phyloP scores from a whole-genome alignment of 2,113 vertebrate genomes.

The Bostrychus sinensis region DNA sequence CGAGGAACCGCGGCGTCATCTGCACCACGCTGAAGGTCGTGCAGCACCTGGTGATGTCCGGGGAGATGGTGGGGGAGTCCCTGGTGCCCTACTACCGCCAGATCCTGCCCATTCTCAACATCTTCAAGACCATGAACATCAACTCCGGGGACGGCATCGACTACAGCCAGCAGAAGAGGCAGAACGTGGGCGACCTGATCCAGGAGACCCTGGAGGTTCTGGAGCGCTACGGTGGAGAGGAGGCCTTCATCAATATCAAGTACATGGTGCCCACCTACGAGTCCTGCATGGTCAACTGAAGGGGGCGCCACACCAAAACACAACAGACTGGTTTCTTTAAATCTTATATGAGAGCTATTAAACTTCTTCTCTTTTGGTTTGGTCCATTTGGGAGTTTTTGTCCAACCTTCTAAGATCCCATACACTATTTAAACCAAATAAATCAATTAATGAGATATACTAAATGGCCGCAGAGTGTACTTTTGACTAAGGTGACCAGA shows the following conservation, averaged over 20 bases:
- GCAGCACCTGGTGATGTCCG: conserved; percentile 92
- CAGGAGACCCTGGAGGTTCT: conserved; percentile 91
- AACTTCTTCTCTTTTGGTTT: not conserved
- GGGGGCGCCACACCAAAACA: not conserved
- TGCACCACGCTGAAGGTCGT: conserved; percentile 91
- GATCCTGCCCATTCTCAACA: conserved; percentile 93
- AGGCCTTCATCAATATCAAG: conserved; percentile 95
- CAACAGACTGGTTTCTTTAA: not conserved
- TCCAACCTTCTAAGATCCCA: not conserved
- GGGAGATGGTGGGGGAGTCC: conserved; percentile 88
- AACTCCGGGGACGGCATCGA: conserved; percentile 90
- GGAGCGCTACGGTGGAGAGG: conserved; percentile 87
- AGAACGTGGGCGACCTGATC: conserved; percentile 91
- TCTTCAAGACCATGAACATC: conserved; percentile 93
- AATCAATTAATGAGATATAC: not conserved
- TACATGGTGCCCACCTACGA: conserved; percentile 95
- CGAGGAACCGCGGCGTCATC: conserved; percentile 89
- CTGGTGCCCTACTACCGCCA: conserved; percentile 95
- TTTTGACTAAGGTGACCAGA: too few species aligned
- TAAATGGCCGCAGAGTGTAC: not conserved
- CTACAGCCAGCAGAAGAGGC: conserved; percentile 90
- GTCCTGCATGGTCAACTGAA: conserved; percentile 81
- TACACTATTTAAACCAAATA: not conserved
- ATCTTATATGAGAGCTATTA: too few species aligned
- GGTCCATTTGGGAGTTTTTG: not conserved